Base-by-base conservation (phyloP, 92 coral and sea anemone species). In the Plumapathes pennacea region DNA sequence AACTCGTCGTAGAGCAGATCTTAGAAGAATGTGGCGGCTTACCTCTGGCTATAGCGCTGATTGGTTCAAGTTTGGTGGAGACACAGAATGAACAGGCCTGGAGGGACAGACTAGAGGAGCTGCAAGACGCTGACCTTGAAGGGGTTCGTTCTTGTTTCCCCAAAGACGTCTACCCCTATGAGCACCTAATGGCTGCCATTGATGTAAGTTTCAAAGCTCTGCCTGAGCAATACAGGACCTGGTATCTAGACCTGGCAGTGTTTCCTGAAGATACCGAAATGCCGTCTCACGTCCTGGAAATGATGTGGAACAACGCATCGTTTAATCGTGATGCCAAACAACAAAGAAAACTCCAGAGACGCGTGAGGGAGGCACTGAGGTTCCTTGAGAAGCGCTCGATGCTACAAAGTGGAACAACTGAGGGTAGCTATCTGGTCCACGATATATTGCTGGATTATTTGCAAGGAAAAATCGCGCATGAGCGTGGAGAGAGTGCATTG, bases 231-330 rank as follows among this genome's bases (percentile, higher is more conserved):
- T 40, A 61, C 38, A 49, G 46, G 46, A 62, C 62, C 36, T 71
- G 62, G 54, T 79, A 62, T 62, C 69, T 79, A 10, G 60, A 38
- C 42, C 63, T 79, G 44, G 74, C 80, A 10, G 44, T 71, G 42
- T 79, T 79, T 54, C 74, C 85, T 21, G 85, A 79, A 51, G 85
- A 79, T 46, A 71, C 61, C 5, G 80, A 79, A 37, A 47, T 79
- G 31, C 85, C 85, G 38, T 54, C 68, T 13, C 50, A 54, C 20
- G 66, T 79, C 33, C 67, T 79, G 26, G 81, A 79, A 43, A 63
- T 72, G 74, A 39, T 79, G 25, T 79, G 85, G 85, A 40, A 32
- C 23, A 22, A 40, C 14, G 44, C 57, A 24, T n/a, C n/a, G n/a
- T n/a, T n/a, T n/a, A n/a, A n/a, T n/a, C n/a, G n/a, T n/a, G n/a